Evolutionary conservation across 2,888 invertebrate species (phyloP), one percentile per base, ranked within the genome.

Genomic region (Apamea sordens): DNA sequence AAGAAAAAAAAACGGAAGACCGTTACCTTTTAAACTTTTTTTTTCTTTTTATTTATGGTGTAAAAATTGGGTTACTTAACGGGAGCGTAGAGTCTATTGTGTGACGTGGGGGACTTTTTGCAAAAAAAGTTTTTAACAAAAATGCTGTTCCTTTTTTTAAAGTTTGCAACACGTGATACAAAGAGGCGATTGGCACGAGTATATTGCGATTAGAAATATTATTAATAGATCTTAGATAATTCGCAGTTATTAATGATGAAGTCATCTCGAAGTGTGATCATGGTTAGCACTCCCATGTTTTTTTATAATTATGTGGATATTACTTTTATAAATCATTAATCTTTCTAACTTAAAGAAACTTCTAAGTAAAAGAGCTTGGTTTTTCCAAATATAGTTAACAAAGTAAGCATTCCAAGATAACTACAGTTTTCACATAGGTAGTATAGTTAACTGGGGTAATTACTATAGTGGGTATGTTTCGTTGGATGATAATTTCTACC

Each of bases 51-150:
- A 97, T 96, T 95, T 96, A 96, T 95, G 96, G 96, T 95, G 96
- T 93, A 95, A 96, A 96, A 96, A 97, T 97, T 97, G 96, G 97
- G 96, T 96, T 96, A 96, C 97, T 97, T 96, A 96, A 94, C 96
- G 96, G 96, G 94, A 96, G 95, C 95, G 87, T 81, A 83, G 89
- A 89, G 87, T 75, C 94, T 88, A 94, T 96, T 97, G 96, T 96
- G 91, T 89, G 82, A 65, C 87, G 87, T 89, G 90, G 93, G 93
- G 93, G 91, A 83, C 76, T 79, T 80, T 83, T 88, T 82, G 84
- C 77, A 78, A 90, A 89, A 89, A 89, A 83, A 81, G 32, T 85
- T 89, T 88, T 89, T 87, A 75, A 82, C 85, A 92, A 91, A 91
- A 92, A 87, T 87, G 88, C 88, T 92, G 86, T 89, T 74, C 86